Evolutionary conservation across 2,113 vertebrate species (phyloP).

Genomic region (Ameiurus melas): DNA sequence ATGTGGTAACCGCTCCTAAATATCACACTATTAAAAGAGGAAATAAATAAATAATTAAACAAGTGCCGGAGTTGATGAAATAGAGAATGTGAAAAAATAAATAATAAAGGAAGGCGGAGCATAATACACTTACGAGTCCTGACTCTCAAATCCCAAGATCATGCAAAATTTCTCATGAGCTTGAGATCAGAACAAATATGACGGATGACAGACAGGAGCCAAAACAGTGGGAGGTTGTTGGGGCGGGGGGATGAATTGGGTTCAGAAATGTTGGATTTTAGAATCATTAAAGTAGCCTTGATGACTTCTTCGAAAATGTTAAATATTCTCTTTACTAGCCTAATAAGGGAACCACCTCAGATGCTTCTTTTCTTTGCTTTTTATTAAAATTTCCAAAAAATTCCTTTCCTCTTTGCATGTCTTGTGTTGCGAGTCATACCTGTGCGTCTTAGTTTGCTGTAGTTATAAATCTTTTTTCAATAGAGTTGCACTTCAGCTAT

Average conservation of each 20-base stretch:
- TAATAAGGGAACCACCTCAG: not conserved
- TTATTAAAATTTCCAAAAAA: not conserved
- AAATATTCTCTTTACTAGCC: not conserved
- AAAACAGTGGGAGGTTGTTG: too few relatives aligned
- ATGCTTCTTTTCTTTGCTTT: not conserved
- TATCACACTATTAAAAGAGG: not conserved
- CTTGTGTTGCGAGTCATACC: not conserved
- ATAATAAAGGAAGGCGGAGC: not conserved
- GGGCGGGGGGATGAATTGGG: too few relatives aligned
- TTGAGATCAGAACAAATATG: not conserved
- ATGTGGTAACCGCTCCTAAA: not conserved
- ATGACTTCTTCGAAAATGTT: not conserved
- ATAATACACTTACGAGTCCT: not conserved
- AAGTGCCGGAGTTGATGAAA: not conserved
- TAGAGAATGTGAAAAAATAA: not conserved
- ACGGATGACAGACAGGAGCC: not conserved
- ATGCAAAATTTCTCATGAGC: not conserved
- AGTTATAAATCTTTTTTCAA: slow-evolving; percentile 10
- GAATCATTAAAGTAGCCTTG: not conserved
- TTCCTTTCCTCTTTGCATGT: not conserved
- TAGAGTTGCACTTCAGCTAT: not conserved
- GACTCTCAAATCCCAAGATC: not conserved
- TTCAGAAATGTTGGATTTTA: not conserved
- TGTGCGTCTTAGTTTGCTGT: not conserved
- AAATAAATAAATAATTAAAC: not conserved